Conservation (phyloP, 2,797 vertebrate genomes). For the Synaphobranchus kaupii region DNA sequence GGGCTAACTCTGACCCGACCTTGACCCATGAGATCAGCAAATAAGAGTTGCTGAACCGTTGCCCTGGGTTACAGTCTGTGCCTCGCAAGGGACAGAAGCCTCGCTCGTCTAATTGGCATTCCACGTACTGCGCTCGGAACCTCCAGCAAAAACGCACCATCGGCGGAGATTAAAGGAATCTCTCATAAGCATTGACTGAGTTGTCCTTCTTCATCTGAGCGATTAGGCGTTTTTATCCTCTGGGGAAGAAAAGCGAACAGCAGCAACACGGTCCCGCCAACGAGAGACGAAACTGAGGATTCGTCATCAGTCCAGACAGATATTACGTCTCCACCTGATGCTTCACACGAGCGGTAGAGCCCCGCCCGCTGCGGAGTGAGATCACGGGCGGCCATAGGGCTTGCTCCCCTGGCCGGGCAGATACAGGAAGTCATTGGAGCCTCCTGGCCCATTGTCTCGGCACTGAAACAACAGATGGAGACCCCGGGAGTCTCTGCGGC, state of each 20-base stretch:
- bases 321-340: not conserved
- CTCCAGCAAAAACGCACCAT: not conserved
- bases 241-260: not conserved
- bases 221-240: not conserved
- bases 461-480: conserved; percentile 4
- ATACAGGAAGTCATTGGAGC: not conserved
- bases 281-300: not conserved
- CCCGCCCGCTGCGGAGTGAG: not conserved
- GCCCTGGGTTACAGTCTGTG: not conserved
- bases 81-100: not conserved
- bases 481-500: not conserved
- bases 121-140: not conserved
- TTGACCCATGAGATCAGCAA: conserved; percentile 11
- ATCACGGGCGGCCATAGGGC: not conserved
- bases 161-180: not conserved
- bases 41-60: not conserved
- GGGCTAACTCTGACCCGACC: conserved; percentile 11
- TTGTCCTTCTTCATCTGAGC: not conserved
- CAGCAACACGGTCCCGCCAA: not conserved
- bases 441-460: not conserved
- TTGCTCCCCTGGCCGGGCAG: not conserved
- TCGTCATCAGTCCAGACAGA: not conserved
- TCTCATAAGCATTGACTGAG: not conserved
- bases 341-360: not conserved
- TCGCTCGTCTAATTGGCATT: not conserved